Evolutionary conservation across 1,140 invertebrate genomes (phyloP).

Genomic region (Prorops nasuta): DNA sequence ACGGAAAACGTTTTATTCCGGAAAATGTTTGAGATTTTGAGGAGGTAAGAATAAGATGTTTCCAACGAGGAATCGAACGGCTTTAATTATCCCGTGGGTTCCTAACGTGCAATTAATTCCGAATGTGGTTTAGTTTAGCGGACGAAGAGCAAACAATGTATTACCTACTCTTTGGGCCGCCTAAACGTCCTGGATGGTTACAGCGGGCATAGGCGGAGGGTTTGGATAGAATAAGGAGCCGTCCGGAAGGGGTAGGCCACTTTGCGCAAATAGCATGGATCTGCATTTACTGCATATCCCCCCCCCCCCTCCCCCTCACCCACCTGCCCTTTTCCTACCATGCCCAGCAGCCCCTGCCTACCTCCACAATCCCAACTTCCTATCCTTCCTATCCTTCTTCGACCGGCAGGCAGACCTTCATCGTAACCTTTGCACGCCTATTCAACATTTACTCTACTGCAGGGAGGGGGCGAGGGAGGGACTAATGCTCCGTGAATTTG

Average conservation of each 20-base stretch:
- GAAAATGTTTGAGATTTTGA: slow-evolving; percentile 3
- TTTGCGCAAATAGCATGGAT: slow-evolving; percentile 46
- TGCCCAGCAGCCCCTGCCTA: no score
- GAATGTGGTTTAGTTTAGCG: slow-evolving; percentile 48
- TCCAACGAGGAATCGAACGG: slow-evolving; percentile 21
- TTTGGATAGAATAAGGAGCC: no score
- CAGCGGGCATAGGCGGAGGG: no score
- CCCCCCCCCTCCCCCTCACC: background rate
- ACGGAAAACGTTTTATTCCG: background rate
- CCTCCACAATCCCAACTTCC: no score
- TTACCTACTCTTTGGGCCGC: slow-evolving; percentile 34
- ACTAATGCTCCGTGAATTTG: slow-evolving; percentile 41
- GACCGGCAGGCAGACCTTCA: no score
- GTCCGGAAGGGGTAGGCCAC: slow-evolving; percentile 34
- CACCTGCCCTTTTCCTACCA: background rate
- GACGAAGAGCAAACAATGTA: slow-evolving; percentile 49
- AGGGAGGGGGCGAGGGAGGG: slow-evolving; percentile 13
- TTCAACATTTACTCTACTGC: no score
- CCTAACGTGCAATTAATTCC: slow-evolving; percentile 48
- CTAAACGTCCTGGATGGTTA: slow-evolving; percentile 46
- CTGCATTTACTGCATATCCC: slow-evolving; percentile 41
- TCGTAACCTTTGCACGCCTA: no score
- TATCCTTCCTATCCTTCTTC: no score
- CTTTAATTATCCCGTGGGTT: slow-evolving; percentile 46
- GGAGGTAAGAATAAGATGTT: slow-evolving; percentile 6